phyloP scores from a whole-genome alignment of 2,113 vertebrate genomes.

The Empidonax alnorum region DNA sequence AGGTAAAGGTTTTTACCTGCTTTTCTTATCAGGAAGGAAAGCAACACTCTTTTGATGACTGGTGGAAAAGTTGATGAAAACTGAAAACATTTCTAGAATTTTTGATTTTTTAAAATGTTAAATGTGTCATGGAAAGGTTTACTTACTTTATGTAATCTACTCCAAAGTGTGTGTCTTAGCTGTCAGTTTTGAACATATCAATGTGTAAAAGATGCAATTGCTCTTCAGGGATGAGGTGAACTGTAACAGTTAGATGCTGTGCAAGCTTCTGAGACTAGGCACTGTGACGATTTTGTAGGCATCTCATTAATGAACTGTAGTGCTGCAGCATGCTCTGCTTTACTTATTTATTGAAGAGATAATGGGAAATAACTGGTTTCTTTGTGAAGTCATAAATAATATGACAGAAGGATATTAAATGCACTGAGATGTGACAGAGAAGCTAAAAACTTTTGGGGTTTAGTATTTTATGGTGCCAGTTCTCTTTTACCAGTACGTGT shows the following conservation, averaged over 20 bases:
- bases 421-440: constrained; percentile 80
- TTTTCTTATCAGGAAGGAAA: not conserved
- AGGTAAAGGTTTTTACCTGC: not conserved
- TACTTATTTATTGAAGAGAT: constrained; percentile 83
- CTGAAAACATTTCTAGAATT: not conserved
- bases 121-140: constrained; percentile 40
- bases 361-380: constrained; percentile 81
- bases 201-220: constrained; percentile 74
- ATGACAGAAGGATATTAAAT: constrained; percentile 80
- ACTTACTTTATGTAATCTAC: constrained; percentile 50
- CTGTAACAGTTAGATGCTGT: constrained; percentile 70
- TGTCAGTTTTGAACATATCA: constrained; percentile 63
- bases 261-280: constrained; percentile 68
- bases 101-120: not conserved
- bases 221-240: constrained; percentile 57
- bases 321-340: constrained; percentile 72
- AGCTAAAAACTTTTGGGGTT: constrained; percentile 73
- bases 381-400: constrained; percentile 83
- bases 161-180: constrained; percentile 44
- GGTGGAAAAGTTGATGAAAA: not conserved
- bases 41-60: not conserved
- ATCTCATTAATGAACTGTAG: constrained; percentile 81
- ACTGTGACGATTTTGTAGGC: constrained; percentile 76
- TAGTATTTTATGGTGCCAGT: constrained; percentile 71
- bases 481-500: constrained; percentile 55